Evolutionary conservation across 2,888 invertebrate genomes (phyloP), one percentile per base, ranked within the genome.

Genomic region (Pheosia tremula): DNA sequence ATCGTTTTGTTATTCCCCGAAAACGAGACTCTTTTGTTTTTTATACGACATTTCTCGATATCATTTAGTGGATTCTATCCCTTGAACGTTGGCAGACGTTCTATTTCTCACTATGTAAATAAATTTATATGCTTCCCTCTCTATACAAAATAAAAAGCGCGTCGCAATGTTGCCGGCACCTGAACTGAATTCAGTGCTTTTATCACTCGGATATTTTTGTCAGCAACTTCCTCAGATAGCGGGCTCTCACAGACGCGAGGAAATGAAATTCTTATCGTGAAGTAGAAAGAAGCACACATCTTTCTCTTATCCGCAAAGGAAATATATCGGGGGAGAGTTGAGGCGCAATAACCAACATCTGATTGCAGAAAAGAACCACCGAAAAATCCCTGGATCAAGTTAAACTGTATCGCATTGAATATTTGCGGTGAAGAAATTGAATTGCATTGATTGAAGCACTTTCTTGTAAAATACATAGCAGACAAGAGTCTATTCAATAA

Each of bases 261-360:
- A 94, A 94, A 94, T 94, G 94, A 93, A 94, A 94, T 93, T 93
- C 94, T 94, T 94, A 94, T 94, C 94, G 90, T 87, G 86, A 87
- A 80, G 85, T 85, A 84, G 88, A 87, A 88, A 88, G 88, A 86
- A 89, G 88, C 88, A 84, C 83, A 86, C 87, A 90, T 87, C 87
- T 87, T 87, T 88, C 90, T 87, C 87, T 91, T 91, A 91, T 91
- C 92, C 91, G 83, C 73, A 76, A 75, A 86, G 89, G 89, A 92
- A 92, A 93, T 93, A 91, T 91, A 91, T 89, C 82, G 85, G 77
- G 86, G 87, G 86, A 84, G 78, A 77, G 79, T 72, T 77, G 78
- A 79, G 77, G 67, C 78, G 78, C 86, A 86, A 89, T 87, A 90
- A 88, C 87, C 86, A 79, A 81, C 86, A 86, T 89, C 86, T 88